Conservation (phyloP, 2,888 invertebrate species). For the Flexamia atlantica region DNA sequence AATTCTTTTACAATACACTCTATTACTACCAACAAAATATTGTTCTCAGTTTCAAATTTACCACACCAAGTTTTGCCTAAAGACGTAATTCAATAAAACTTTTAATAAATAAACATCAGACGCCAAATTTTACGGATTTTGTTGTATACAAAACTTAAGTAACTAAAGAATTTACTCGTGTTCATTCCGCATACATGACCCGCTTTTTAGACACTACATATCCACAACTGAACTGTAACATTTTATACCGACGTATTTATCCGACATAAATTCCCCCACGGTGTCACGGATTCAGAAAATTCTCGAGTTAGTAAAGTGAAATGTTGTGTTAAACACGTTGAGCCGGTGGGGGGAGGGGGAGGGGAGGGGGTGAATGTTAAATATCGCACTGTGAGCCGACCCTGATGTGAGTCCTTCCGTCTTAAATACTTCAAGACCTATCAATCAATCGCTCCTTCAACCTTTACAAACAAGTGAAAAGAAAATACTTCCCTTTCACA, state of each 20-base stretch:
- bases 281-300: neutral
- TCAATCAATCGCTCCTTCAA: neutral
- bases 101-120: too few relatives aligned
- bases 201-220: too few relatives aligned
- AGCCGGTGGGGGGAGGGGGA: neutral
- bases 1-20: too few relatives aligned
- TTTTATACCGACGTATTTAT: neutral
- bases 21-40: too few relatives aligned
- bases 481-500: constrained; percentile 6
- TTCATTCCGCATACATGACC: too few relatives aligned
- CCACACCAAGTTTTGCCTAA: too few relatives aligned
- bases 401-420: constrained; percentile 12
- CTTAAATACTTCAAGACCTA: constrained; percentile 26
- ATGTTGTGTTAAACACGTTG: constrained; percentile 40
- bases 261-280: neutral
- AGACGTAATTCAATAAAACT: too few relatives aligned
- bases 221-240: neutral
- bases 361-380: neutral
- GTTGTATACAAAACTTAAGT: too few relatives aligned
- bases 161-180: too few relatives aligned
- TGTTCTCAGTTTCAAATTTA: too few relatives aligned
- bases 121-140: too few relatives aligned
- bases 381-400: neutral
- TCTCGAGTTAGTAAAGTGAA: constrained; percentile 38
- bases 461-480: neutral